Evolutionary conservation across 2,113 vertebrate species (phyloP).

Genomic region (Epinephelus lanceolatus): DNA sequence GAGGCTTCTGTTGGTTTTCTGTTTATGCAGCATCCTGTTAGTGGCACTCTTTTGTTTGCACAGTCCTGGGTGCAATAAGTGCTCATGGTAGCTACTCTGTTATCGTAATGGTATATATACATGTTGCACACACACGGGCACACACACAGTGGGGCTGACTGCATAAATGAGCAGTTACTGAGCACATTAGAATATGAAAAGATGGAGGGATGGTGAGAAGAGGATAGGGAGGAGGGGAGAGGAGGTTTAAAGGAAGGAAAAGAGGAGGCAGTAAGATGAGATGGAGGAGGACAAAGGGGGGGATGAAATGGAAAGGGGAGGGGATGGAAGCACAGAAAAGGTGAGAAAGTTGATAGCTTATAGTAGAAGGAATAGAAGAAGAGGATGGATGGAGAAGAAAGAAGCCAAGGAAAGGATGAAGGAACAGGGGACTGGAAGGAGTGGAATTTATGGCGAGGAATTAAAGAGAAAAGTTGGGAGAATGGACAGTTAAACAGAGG

Average conservation of each 20-base stretch:
- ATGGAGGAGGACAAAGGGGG: neutral
- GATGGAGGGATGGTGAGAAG: neutral
- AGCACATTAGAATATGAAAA: neutral
- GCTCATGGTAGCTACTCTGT: neutral
- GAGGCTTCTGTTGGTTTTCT: neutral
- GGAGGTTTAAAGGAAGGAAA: neutral
- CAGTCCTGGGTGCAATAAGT: neutral
- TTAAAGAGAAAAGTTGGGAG: too few species aligned
- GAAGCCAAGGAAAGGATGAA: neutral
- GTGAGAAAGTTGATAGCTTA: neutral
- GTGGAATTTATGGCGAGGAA: too few species aligned
- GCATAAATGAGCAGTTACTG: neutral
- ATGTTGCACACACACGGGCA: neutral
- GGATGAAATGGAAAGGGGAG: neutral
- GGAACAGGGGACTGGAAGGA: neutral
- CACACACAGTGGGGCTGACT: too few species aligned
- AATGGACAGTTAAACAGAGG: neutral
- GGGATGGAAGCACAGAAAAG: neutral
- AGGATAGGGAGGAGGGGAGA: neutral
- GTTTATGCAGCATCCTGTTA: neutral
- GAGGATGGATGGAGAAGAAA: neutral
- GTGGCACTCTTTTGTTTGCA: neutral
- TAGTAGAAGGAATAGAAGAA: neutral
- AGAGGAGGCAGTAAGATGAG: neutral
- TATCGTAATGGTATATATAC: neutral